These are phyloP conservation scores for Trilocha varians DNA, from an alignment of 2,888 invertebrate species.

Conservation along the genomic window DNA sequence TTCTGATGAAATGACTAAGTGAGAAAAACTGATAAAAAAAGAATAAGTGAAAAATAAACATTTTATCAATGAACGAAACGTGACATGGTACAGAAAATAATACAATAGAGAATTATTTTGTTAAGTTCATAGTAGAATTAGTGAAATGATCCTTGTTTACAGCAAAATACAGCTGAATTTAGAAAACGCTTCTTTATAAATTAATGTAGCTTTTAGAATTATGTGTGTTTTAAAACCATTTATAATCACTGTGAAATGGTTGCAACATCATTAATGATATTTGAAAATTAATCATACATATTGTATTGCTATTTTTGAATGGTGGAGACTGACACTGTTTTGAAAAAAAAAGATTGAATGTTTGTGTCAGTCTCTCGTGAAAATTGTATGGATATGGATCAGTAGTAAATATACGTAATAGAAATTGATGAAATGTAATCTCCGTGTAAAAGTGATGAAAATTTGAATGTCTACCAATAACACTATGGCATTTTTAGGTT, in stretches of 20 bases:
- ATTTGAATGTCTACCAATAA: constrained; percentile 73
- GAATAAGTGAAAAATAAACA: constrained; percentile 43
- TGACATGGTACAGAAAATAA: background rate
- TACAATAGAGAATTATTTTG: background rate
- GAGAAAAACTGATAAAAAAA: constrained; percentile 42
- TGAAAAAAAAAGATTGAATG: constrained; percentile 28
- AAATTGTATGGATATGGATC: constrained; percentile 47
- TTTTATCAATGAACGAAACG: background rate
- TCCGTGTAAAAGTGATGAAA: constrained; percentile 62
- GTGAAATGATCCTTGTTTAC: background rate
- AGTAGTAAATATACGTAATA: constrained; percentile 44
- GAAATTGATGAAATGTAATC: constrained; percentile 52
- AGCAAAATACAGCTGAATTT: constrained; percentile 23
- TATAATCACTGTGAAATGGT: constrained; percentile 43
- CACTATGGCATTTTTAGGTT: constrained; percentile 70
- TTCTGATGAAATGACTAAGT: constrained; percentile 49
- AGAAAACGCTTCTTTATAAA: constrained; percentile 41
- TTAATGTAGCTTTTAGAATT: constrained; percentile 42
- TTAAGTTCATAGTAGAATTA: constrained; percentile 15
- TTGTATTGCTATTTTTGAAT: constrained; percentile 18
- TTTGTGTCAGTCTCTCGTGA: constrained; percentile 42
- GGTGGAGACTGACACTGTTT: background rate
- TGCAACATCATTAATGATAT: constrained; percentile 26
- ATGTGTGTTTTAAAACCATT: constrained; percentile 44
- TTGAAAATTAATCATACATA: constrained; percentile 1